phyloP scores from a whole-genome alignment of 2,888 invertebrate species.

The Epinotia brunnichana region DNA sequence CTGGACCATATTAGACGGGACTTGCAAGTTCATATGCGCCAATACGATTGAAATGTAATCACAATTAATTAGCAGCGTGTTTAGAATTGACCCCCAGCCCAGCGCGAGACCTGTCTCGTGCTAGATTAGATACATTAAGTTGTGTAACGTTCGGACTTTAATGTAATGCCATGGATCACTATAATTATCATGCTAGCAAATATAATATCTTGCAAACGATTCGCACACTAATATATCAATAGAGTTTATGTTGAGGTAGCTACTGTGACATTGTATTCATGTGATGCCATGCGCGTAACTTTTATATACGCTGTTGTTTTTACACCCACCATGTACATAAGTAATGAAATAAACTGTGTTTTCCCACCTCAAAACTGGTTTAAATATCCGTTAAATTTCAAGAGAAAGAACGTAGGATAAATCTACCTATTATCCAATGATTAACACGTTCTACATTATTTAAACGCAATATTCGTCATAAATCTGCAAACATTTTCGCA shows the following conservation, averaged over 20 bases:
- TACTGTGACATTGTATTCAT: constrained; percentile 61
- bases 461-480: too few relatives aligned
- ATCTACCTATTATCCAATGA: too few relatives aligned
- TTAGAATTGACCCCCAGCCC: constrained; percentile 44
- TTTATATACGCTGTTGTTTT: constrained; percentile 63
- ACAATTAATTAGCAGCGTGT: neutral
- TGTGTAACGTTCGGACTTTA: constrained; percentile 45
- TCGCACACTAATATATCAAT: constrained; percentile 66
- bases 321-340: constrained; percentile 76
- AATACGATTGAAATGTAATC: neutral
- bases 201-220: constrained; percentile 64
- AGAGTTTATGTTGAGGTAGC: constrained; percentile 62
- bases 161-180: constrained; percentile 52
- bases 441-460: too few relatives aligned
- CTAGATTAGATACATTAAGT: constrained; percentile 24
- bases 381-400: neutral
- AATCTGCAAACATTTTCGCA: too few relatives aligned
- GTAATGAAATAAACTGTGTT: constrained; percentile 77
- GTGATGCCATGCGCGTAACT: constrained; percentile 62
- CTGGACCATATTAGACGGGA: neutral
- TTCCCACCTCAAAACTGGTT: constrained; percentile 62
- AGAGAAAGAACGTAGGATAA: neutral
- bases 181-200: constrained; percentile 57
- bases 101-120: constrained; percentile 42
- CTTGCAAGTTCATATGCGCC: neutral